Conservation (phyloP, 92 coral and sea anemone genomes). For the Umimayanthus chanpuru region DNA sequence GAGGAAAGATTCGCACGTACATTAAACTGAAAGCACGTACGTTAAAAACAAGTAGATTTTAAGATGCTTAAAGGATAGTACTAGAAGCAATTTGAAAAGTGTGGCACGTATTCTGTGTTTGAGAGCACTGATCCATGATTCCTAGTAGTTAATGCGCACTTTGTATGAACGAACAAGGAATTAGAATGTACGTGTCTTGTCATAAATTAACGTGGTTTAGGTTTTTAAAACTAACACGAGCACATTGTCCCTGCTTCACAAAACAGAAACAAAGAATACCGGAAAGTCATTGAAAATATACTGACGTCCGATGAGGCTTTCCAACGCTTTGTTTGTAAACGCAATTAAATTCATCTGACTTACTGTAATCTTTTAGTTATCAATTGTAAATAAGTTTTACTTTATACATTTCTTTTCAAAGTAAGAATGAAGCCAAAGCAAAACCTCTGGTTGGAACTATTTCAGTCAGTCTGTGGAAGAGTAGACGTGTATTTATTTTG, state of each 20-base stretch:
- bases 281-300: neutral
- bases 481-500: neutral
- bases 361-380: too few relatives aligned
- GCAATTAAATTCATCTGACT: neutral
- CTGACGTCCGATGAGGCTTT: neutral
- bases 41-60: too few relatives aligned
- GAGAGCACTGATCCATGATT: neutral
- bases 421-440: neutral
- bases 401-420: neutral
- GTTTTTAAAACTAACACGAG: too few relatives aligned
- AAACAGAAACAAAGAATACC: slow-evolving; percentile 10
- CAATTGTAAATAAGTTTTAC: neutral
- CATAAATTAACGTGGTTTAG: too few relatives aligned
- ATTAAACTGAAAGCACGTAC: too few relatives aligned
- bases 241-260: neutral
- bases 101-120: neutral
- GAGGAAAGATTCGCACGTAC: too few relatives aligned
- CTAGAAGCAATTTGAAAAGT: too few relatives aligned
- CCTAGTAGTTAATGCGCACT: neutral
- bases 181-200: neutral
- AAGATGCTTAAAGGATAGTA: too few relatives aligned
- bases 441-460: neutral
- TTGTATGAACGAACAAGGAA: neutral
- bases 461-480: neutral
- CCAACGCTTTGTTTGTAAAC: neutral